Percentiles rank a stretch among this genome's conserved stretches.
Conservation (phyloP, 2,113 vertebrate genomes). For the Onychostruthus taczanowskii region DNA sequence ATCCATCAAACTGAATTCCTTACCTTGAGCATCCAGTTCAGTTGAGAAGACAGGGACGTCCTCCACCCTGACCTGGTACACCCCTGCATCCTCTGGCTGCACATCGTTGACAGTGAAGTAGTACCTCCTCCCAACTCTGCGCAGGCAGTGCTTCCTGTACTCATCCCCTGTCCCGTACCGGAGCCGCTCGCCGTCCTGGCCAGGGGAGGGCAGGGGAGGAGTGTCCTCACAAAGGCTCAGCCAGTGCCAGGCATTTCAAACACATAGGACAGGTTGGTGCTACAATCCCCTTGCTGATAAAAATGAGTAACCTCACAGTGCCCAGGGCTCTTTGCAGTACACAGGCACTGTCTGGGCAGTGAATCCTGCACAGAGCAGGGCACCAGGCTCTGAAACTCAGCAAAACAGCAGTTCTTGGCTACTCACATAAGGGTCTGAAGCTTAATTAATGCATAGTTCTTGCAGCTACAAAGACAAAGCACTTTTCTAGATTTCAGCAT, state of each 20-base stretch:
- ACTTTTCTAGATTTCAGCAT: neutral
- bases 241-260: neutral
- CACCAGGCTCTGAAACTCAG: neutral
- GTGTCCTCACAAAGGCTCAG: neutral
- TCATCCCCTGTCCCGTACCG: slow-evolving; percentile 49
- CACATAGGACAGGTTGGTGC: neutral
- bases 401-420: neutral
- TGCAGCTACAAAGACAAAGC: neutral
- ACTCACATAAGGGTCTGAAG: neutral
- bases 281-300: neutral
- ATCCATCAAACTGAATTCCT: neutral
- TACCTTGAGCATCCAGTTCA: slow-evolving; percentile 75
- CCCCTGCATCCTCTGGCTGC: slow-evolving; percentile 81
- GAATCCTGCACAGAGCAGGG: neutral
- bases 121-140: slow-evolving; percentile 72
- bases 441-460: neutral
- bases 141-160: slow-evolving; percentile 65
- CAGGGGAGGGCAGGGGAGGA: neutral
- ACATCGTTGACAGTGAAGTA: slow-evolving; percentile 81
- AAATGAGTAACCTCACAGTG: neutral
- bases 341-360: neutral
- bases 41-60: slow-evolving; percentile 81
- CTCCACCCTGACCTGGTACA: slow-evolving; percentile 88
- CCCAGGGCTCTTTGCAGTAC: neutral
- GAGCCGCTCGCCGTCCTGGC: slow-evolving; percentile 77